These are phyloP conservation scores for Desoria tigrina DNA, from an alignment of 2,888 invertebrate species.

Conservation along the genomic window DNA sequence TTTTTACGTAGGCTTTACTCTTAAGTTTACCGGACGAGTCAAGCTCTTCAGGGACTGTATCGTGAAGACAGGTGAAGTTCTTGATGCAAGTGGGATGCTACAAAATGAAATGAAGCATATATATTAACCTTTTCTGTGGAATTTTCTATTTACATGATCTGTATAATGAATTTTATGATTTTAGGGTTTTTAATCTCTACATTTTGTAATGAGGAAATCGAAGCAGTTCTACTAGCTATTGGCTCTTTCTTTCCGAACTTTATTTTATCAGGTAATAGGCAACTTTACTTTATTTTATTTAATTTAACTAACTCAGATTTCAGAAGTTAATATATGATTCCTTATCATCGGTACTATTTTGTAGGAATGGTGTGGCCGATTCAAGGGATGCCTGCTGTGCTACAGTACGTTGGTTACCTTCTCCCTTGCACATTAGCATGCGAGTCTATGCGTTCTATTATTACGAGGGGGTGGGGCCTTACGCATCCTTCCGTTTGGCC, in stretches of 20 bases:
- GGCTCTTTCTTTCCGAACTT: slow-evolving; percentile 9
- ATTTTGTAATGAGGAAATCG: neutral
- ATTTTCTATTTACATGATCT: neutral
- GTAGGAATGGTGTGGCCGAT: slow-evolving; percentile 43
- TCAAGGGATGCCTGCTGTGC: slow-evolving; percentile 33
- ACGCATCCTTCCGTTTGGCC: neutral
- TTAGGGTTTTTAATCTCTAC: neutral
- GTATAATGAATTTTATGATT: neutral
- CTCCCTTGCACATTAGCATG: slow-evolving; percentile 2
- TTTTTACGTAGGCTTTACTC: no score
- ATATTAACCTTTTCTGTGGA: neutral
- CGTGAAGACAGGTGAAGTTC: no score
- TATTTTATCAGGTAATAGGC: slow-evolving; percentile 4
- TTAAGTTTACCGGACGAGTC: no score
- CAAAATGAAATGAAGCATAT: no score
- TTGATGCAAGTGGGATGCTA: no score
- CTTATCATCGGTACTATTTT: no score
- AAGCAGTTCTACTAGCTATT: slow-evolving; percentile 2
- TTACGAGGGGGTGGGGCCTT: neutral
- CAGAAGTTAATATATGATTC: neutral
- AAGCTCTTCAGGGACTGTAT: no score
- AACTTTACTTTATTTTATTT: neutral
- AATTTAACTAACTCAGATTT: neutral
- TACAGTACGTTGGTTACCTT: slow-evolving; percentile 34
- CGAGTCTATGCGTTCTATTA: neutral